phyloP scores from a whole-genome alignment of 2,888 invertebrate species.

The Scaptomyza reducta region DNA sequence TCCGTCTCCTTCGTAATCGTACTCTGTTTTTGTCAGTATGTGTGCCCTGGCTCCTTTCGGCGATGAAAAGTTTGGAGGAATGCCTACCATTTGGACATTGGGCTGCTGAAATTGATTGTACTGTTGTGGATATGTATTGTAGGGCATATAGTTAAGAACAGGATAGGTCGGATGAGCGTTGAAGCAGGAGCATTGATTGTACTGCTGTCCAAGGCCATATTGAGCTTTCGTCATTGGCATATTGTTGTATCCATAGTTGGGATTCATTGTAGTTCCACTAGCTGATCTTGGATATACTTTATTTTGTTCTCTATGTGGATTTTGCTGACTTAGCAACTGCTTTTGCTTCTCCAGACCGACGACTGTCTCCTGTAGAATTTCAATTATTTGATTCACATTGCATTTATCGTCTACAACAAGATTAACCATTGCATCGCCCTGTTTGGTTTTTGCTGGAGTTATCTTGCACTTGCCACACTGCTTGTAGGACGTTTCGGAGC shows the following conservation, averaged over 20 bases:
- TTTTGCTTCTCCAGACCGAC: slow-evolving; percentile 37
- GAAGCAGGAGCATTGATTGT: not conserved
- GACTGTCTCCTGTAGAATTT: slow-evolving; percentile 47
- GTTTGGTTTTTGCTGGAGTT: not conserved
- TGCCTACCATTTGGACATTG: not conserved
- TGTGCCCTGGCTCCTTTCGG: not conserved
- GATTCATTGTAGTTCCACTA: not conserved
- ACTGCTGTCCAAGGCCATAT: too few relatives aligned
- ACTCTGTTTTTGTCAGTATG: not conserved
- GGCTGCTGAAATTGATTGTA: not conserved
- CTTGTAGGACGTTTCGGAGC: not conserved
- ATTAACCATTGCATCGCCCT: not conserved
- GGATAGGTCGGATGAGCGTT: not conserved
- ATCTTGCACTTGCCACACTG: slow-evolving; percentile 12
- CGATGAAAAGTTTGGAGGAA: not conserved
- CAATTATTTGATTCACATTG: slow-evolving; percentile 43
- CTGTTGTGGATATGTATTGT: not conserved
- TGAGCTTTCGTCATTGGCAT: too few relatives aligned
- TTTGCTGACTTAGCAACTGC: slow-evolving; percentile 1
- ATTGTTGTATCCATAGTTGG: not conserved
- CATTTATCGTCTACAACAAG: slow-evolving; percentile 31
- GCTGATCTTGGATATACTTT: not conserved
- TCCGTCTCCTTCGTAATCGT: not conserved
- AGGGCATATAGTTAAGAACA: not conserved
- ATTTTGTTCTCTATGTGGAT: not conserved